Percentiles rank a stretch among this genome's conserved stretches.
Evolutionary conservation across 2,888 invertebrate genomes (phyloP).

Genomic region (Falcaria lacertinaria): DNA sequence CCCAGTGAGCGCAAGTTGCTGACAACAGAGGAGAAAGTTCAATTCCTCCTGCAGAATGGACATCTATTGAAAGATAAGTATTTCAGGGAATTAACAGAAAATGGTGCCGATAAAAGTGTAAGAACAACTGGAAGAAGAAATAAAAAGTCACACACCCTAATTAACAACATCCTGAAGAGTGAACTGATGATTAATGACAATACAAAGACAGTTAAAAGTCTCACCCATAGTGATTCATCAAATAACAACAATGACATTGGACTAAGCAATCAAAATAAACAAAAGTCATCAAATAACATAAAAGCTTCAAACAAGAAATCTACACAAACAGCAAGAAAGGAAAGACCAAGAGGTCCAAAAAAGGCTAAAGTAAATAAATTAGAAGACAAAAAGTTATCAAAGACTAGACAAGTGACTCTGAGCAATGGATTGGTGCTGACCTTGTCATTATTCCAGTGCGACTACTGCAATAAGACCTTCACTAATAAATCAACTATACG

Average conservation of each 20-base stretch:
- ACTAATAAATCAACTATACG: slow-evolving; percentile 82
- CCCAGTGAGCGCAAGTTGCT: slow-evolving; percentile 26
- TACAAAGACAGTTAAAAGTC: slow-evolving; percentile 12
- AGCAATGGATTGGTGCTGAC: slow-evolving; percentile 38
- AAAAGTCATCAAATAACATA: slow-evolving; percentile 10
- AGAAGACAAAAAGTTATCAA: slow-evolving; percentile 9
- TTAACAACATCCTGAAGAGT: slow-evolving; percentile 55
- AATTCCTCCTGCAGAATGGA: slow-evolving; percentile 42
- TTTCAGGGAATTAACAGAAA: slow-evolving; percentile 5
- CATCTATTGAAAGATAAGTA: slow-evolving; percentile 28
- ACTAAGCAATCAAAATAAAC: slow-evolving; percentile 47
- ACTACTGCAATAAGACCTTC: slow-evolving; percentile 82
- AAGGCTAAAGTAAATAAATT: slow-evolving; percentile 14
- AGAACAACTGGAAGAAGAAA: slow-evolving; percentile 39
- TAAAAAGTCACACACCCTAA: slow-evolving; percentile 34
- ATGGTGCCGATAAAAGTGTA: slow-evolving; percentile 19
- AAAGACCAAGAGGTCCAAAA: slow-evolving; percentile 13
- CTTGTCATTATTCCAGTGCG: slow-evolving; percentile 64
- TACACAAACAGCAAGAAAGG: slow-evolving; percentile 6
- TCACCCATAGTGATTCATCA: slow-evolving; percentile 4
- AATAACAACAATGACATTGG: slow-evolving; percentile 73
- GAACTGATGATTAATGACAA: slow-evolving; percentile 53
- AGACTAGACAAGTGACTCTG: slow-evolving; percentile 28
- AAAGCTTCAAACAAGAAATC: slow-evolving; percentile 7
- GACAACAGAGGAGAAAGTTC: slow-evolving; percentile 34